Evolutionary conservation across 2,113 vertebrate genomes (phyloP).

Genomic region (Abramis brama): DNA sequence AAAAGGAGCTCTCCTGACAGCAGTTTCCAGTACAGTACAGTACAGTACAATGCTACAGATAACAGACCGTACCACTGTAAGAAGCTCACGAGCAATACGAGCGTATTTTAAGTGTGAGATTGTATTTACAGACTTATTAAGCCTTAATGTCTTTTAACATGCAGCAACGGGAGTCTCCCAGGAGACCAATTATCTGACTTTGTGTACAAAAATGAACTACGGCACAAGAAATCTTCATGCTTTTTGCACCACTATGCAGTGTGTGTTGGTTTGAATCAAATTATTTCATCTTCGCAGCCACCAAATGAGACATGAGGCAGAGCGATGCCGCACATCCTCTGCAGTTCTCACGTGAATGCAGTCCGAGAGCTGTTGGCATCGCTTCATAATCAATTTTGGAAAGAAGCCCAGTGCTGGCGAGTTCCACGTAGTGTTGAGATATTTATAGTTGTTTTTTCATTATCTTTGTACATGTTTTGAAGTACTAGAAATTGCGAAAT

Average conservation of each 20-base stretch:
- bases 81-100: not conserved
- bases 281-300: constrained; percentile 13
- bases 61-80: not conserved
- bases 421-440: constrained; percentile 12
- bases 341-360: constrained; percentile 45
- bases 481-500: not conserved
- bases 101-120: not conserved
- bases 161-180: constrained; percentile 42
- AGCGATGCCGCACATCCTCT: constrained; percentile 24
- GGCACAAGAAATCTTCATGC: not conserved
- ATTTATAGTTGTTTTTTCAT: constrained; percentile 36
- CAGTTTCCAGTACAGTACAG: constrained; percentile 11
- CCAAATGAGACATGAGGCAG: not conserved
- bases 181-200: constrained; percentile 55
- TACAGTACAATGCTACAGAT: not conserved
- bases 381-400: constrained; percentile 32
- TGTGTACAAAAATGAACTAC: constrained; percentile 30
- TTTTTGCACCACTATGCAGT: not conserved
- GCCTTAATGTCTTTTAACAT: constrained; percentile 35
- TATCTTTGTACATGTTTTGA: not conserved
- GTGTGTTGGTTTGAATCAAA: constrained; percentile 27
- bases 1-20: constrained; percentile 35
- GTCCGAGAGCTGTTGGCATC: constrained; percentile 33
- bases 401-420: constrained; percentile 7
- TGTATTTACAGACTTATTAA: constrained; percentile 41